Conservation (phyloP, 2,888 invertebrate species). For the Slavum lentiscoides region DNA sequence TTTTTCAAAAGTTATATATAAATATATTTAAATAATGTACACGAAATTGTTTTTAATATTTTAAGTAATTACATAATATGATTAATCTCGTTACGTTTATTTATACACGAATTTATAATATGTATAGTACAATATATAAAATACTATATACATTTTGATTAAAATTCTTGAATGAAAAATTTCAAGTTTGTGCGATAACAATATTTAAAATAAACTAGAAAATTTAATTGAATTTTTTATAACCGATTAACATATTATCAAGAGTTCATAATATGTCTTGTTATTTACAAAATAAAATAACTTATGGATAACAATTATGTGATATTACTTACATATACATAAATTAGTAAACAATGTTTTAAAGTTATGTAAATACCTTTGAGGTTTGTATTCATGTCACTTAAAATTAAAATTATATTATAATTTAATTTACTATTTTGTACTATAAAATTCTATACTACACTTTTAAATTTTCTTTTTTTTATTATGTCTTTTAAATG, state of each 20-base stretch:
- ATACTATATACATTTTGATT: constrained; percentile 22
- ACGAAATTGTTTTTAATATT: background rate
- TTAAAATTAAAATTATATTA: background rate
- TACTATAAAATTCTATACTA: background rate
- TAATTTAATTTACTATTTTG: background rate
- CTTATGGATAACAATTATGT: background rate
- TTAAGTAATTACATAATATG: background rate
- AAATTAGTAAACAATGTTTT: background rate
- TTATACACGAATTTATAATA: background rate
- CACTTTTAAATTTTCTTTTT: background rate
- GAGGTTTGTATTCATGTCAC: background rate
- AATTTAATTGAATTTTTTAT: background rate
- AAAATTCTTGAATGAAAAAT: constrained; percentile 6
- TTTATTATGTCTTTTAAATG: constrained; percentile 24
- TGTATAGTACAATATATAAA: background rate
- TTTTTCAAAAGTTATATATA: background rate
- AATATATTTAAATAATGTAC: background rate
- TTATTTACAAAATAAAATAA: background rate
- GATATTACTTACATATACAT: background rate
- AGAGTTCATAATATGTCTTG: background rate
- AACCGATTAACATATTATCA: background rate
- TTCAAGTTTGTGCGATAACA: background rate
- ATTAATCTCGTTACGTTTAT: background rate
- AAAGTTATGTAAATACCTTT: background rate
- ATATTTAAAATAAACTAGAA: background rate